Evolutionary conservation across 1,140 invertebrate genomes (phyloP), one percentile per base, ranked within the genome.

Genomic region (Catajapyx aquilonaris): DNA sequence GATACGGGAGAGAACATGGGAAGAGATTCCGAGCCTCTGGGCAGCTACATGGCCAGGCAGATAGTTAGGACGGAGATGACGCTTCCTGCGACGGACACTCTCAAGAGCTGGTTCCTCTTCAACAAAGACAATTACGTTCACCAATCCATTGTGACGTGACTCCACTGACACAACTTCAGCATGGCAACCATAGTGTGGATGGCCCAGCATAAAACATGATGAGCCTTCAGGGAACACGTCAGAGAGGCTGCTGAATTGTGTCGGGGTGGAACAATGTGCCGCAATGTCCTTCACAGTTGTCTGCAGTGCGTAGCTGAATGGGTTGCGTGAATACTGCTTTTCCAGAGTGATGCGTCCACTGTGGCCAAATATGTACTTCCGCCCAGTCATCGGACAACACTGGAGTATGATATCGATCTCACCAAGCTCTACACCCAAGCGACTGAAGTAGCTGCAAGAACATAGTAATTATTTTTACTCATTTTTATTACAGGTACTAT

Each of bases 141-240:
- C n/a, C n/a, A n/a, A n/a, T n/a, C n/a, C n/a, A n/a, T n/a, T n/a
- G n/a, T n/a, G n/a, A n/a, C n/a, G n/a, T n/a, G n/a, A n/a, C n/a
- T n/a, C n/a, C n/a, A n/a, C n/a, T n/a, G n/a, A n/a, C n/a, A n/a
- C n/a, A n/a, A n/a, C n/a, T n/a, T n/a, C n/a, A n/a, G n/a, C n/a
- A n/a, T n/a, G n/a, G n/a, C n/a, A n/a, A n/a, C n/a, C n/a, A 56
- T 86, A 90, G 56, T 81, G 71, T 2, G 73, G 76, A 43, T 69
- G 65, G 0, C 72, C 73, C 5, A 88, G 52, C 56, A 86, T 72
- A 50, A 90, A 91, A 36, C 81, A 73, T 2, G 51, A 46, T 31
- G 64, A 66, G 1, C 69, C 69, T 2, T 55, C 49, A 1, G 70
- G 65, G 46, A 83, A 91, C 1, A 85, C 59, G 22, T 86, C 69